These are phyloP conservation scores for Lepus townsendii DNA, from an alignment of 2,797 vertebrate genomes.

Conservation along the genomic window DNA sequence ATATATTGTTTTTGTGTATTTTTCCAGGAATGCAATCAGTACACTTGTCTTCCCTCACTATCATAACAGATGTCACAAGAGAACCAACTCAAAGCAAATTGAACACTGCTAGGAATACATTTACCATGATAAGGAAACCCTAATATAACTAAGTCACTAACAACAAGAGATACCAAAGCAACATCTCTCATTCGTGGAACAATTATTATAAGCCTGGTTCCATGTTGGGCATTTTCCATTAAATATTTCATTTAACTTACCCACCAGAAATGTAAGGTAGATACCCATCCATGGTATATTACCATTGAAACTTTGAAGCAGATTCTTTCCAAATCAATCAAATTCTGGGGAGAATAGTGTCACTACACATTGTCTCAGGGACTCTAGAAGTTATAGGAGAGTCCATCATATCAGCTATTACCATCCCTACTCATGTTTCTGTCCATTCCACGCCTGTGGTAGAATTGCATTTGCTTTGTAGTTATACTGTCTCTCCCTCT, in stretches of 20 bases:
- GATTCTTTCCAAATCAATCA: constrained; percentile 54
- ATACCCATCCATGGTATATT: constrained; percentile 28
- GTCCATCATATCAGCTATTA: neutral
- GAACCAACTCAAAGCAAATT: constrained; percentile 43
- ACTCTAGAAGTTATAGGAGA: constrained; percentile 40
- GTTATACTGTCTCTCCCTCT: neutral
- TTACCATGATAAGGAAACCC: constrained; percentile 34
- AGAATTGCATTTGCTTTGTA: constrained; percentile 28
- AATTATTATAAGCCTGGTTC: constrained; percentile 18
- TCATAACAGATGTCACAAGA: constrained; percentile 43
- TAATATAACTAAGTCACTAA: constrained; percentile 30
- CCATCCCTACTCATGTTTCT: constrained; percentile 55
- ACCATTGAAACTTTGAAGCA: constrained; percentile 9
- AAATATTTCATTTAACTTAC: constrained; percentile 46
- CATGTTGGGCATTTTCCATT: neutral
- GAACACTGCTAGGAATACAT: constrained; percentile 5
- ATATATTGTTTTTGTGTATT: constrained; percentile 57
- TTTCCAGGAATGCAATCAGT: constrained; percentile 53
- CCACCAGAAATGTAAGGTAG: neutral
- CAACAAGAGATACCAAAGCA: neutral
- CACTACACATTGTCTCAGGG: neutral
- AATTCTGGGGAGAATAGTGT: constrained; percentile 15
- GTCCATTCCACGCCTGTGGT: neutral
- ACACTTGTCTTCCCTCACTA: neutral
- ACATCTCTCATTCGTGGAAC: constrained; percentile 3